These are phyloP conservation scores for Dryomyza anilis DNA, from an alignment of 2,888 invertebrate species.

Conservation along the genomic window DNA sequence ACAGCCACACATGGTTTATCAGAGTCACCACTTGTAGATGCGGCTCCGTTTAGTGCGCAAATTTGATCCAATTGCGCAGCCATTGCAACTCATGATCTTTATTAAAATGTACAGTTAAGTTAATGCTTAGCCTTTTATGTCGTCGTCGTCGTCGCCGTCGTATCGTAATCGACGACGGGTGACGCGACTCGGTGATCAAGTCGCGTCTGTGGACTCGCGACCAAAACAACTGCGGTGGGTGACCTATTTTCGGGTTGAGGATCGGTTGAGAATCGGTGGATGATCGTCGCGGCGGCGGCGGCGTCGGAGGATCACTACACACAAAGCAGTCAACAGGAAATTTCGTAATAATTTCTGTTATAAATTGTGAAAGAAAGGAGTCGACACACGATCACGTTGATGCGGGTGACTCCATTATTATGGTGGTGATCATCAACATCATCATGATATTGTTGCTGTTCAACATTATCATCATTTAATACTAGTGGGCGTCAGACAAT, in stretches of 20 bases:
- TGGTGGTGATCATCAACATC: background rate
- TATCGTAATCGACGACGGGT: background rate
- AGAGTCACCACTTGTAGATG: no score
- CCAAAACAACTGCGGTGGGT: slow-evolving; percentile 17
- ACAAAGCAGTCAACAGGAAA: background rate
- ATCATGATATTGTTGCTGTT: background rate
- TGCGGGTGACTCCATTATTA: background rate
- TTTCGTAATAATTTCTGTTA: background rate
- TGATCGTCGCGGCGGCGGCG: background rate
- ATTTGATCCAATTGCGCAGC: slow-evolving; percentile 56
- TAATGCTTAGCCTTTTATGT: slow-evolving; percentile 12
- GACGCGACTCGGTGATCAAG: background rate
- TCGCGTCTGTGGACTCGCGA: background rate
- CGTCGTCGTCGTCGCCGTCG: background rate
- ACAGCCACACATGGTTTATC: background rate
- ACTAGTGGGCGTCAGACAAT: no score
- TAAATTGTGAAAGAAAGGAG: no score
- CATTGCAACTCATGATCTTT: slow-evolving; percentile 36
- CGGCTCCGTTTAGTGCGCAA: slow-evolving; percentile 41
- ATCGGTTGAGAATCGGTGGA: background rate
- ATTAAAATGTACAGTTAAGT: slow-evolving; percentile 13
- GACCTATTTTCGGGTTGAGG: slow-evolving; percentile 20
- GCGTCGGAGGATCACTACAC: background rate
- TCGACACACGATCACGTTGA: no score
- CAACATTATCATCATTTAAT: no score